Evolutionary conservation across 2,797 vertebrate genomes (phyloP), one percentile per base, ranked within the genome.

Genomic region (Brotula barbata): DNA sequence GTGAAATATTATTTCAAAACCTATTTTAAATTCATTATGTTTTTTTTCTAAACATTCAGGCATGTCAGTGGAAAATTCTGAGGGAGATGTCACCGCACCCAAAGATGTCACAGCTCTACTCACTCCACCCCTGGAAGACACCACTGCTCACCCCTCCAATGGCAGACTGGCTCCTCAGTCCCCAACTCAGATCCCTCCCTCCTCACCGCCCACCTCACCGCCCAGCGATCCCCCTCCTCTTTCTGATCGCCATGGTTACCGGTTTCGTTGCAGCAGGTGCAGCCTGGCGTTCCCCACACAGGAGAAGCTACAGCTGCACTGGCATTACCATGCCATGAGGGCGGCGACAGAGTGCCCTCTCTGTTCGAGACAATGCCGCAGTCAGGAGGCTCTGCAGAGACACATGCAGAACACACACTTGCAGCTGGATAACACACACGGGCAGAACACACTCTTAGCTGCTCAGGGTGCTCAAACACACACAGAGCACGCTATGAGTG

Each of bases 341-440:
- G 97, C 97, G 0, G 95, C 96, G 76, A 99, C 97, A 64, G 97
- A 98, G 93, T 99, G 97, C 77, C 96, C 96, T 67, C 93, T 99
- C 62, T 99, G 97, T 80, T 95, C 97, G 64, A 94, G 97, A 85
- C 98, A 95, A 80, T 99, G 98, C 84, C 93, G 97, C 68, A 98
- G 96, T 80, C 93, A 97, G 71, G 96, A 98, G 85, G 96, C 97
- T 76, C 89, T 99, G 80, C 96, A 96, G 84, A 97, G 96, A 87
- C 97, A 99, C 87, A 93, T 99, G 34, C 96, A 98, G 86, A 98
- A 94, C 45, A 97, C 94, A 71, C 97, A 99, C 73, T 87, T 95
- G 68, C 96, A 97, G 83, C 84, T 95, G 78, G 10, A 95, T 92
- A 87, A 89, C 93, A 0, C 93, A 92, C 82, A 80, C 40, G 78